These are phyloP conservation scores for Chirona hameri DNA, from an alignment of 2,888 invertebrate genomes.

Conservation along the genomic window DNA sequence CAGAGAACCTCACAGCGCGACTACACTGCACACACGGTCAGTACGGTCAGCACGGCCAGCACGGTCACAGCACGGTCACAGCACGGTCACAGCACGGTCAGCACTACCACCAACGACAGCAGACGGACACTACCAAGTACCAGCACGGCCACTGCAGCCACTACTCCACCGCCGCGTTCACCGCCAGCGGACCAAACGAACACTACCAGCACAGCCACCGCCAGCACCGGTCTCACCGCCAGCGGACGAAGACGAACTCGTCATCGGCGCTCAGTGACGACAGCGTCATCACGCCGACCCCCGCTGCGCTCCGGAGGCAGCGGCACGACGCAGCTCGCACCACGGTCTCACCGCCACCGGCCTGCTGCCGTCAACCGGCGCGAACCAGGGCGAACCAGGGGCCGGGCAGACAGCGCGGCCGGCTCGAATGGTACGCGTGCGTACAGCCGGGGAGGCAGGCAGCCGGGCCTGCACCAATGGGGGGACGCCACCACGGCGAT, in stretches of 20 bases:
- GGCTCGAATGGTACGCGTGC: not conserved
- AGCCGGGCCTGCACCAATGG: too few species aligned
- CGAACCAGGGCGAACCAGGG: not conserved
- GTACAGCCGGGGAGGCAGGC: not conserved
- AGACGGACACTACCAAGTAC: too few species aligned
- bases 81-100: not conserved
- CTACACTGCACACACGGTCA: not conserved
- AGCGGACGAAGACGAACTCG: constrained; percentile 25
- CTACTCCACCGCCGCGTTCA: not conserved
- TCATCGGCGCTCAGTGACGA: constrained; percentile 3
- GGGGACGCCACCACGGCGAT: not conserved
- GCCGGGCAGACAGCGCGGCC: not conserved
- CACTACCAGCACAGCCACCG: not conserved
- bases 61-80: not conserved
- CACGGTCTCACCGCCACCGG: not conserved
- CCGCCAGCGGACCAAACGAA: not conserved
- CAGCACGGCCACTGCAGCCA: not conserved
- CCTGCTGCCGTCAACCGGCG: not conserved
- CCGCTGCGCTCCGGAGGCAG: not conserved
- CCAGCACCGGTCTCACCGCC: not conserved
- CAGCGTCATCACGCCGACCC: not conserved
- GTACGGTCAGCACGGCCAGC: not conserved
- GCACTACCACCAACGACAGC: not conserved
- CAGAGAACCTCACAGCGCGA: too few species aligned
- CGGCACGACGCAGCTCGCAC: not conserved